Percentiles rank a stretch among this genome's conserved stretches.
Evolutionary conservation across 2,113 vertebrate genomes (phyloP).

Genomic region (Anolis sagrei): DNA sequence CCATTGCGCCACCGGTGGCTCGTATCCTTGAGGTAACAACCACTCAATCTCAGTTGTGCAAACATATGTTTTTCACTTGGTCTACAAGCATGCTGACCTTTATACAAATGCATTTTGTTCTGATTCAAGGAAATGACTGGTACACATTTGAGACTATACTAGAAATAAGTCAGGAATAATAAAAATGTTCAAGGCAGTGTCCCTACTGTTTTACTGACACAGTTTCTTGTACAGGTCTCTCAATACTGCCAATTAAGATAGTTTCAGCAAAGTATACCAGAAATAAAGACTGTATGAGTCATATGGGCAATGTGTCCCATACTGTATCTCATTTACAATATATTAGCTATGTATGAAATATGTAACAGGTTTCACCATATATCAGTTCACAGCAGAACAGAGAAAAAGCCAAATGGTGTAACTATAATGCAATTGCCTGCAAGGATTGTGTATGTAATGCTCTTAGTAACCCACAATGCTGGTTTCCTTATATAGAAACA

Average conservation of each 20-base stretch:
- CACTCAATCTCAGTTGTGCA: not conserved
- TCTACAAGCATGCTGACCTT: not conserved
- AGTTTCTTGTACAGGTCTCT: not conserved
- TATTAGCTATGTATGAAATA: not conserved
- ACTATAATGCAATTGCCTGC: slow-evolving; percentile 19
- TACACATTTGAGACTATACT: not conserved
- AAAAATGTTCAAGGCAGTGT: not conserved
- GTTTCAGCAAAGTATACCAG: not conserved
- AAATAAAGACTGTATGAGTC: not conserved
- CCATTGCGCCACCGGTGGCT: too few relatives aligned
- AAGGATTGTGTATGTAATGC: slow-evolving; percentile 29
- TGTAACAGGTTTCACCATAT: slow-evolving; percentile 21
- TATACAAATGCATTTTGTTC: not conserved
- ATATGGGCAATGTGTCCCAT: not conserved
- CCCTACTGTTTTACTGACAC: not conserved
- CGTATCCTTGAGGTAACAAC: not conserved
- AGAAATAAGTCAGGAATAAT: not conserved
- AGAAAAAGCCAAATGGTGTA: slow-evolving; percentile 3
- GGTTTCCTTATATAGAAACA: slow-evolving; percentile 24
- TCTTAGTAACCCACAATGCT: slow-evolving; percentile 23
- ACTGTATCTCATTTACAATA: not conserved
- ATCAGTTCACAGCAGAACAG: slow-evolving; percentile 23
- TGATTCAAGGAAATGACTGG: not conserved
- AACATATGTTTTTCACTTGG: not conserved
- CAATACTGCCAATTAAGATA: not conserved